phyloP scores from a whole-genome alignment of 1,140 invertebrate genomes.

The Orchestia grillus region DNA sequence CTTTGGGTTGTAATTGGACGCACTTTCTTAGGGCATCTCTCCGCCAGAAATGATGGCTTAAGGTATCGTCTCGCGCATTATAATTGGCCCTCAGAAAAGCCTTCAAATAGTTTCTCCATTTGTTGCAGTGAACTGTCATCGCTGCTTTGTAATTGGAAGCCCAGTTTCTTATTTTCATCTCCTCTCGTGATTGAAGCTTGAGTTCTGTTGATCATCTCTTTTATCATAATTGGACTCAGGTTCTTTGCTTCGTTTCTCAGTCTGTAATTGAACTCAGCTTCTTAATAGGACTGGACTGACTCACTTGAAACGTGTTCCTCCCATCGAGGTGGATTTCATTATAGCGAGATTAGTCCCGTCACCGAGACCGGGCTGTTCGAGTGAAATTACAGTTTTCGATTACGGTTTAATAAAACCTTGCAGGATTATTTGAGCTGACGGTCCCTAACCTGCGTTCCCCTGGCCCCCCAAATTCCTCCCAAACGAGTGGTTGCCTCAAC shows the following conservation, averaged over 20 bases:
- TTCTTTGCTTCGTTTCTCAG: neutral
- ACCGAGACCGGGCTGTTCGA: neutral
- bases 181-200: neutral
- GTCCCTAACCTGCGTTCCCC: too few relatives aligned
- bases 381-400: neutral
- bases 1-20: neutral
- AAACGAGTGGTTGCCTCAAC: too few relatives aligned
- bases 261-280: constrained; percentile 1
- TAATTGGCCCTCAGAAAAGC: neutral
- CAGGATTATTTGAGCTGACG: too few relatives aligned
- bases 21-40: neutral
- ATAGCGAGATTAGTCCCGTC: neutral
- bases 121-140: neutral
- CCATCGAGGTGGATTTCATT: neutral
- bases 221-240: neutral
- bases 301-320: neutral
- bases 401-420: neutral
- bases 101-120: constrained; percentile 1
- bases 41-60: neutral
- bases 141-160: neutral
- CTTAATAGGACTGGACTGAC: neutral
- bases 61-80: neutral
- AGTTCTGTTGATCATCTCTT: neutral
- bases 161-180: neutral
- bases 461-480: too few relatives aligned